Percentiles rank a stretch among this genome's conserved stretches.
These are phyloP conservation scores for Formica aserva DNA, from an alignment of 2,888 invertebrate species.

Conservation along the genomic window DNA sequence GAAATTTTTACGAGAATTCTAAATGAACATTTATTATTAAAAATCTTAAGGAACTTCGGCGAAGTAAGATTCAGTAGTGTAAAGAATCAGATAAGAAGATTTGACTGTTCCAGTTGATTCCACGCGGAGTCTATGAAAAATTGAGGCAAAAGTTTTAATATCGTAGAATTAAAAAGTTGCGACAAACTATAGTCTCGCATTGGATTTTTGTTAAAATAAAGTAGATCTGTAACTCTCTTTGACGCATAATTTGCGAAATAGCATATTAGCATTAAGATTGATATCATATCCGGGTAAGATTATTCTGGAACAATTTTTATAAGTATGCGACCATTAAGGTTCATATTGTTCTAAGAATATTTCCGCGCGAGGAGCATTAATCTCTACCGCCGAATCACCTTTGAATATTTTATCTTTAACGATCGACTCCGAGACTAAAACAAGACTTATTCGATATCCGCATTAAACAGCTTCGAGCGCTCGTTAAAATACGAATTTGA, in stretches of 20 bases:
- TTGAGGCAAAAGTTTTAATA: slow-evolving; percentile 20
- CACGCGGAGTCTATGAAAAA: slow-evolving; percentile 15
- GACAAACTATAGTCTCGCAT: background rate
- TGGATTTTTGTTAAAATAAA: background rate
- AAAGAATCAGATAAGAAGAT: slow-evolving; percentile 28
- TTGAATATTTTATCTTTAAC: slow-evolving; percentile 46
- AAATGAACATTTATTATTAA: slow-evolving; percentile 25
- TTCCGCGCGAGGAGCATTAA: background rate
- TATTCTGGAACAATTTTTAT: slow-evolving; percentile 1
- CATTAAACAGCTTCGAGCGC: slow-evolving; percentile 23
- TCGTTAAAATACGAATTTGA: slow-evolving; percentile 46
- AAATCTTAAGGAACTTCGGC: slow-evolving; percentile 4
- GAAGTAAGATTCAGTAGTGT: slow-evolving; percentile 11
- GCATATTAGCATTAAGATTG: background rate
- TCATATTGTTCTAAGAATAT: background rate
- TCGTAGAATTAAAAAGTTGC: slow-evolving; percentile 6
- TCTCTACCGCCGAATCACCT: slow-evolving; percentile 19
- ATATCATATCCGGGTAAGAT: background rate
- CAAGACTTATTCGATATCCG: slow-evolving; percentile 34
- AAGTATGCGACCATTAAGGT: slow-evolving; percentile 1
- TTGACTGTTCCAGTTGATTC: slow-evolving; percentile 11
- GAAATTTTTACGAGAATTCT: slow-evolving; percentile 23
- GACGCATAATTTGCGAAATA: background rate
- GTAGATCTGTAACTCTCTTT: background rate
- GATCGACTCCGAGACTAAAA: slow-evolving; percentile 9